Evolutionary conservation across 23 tunicate genomes (phyloP).

Genomic region (Clavelina lepadiformis): DNA sequence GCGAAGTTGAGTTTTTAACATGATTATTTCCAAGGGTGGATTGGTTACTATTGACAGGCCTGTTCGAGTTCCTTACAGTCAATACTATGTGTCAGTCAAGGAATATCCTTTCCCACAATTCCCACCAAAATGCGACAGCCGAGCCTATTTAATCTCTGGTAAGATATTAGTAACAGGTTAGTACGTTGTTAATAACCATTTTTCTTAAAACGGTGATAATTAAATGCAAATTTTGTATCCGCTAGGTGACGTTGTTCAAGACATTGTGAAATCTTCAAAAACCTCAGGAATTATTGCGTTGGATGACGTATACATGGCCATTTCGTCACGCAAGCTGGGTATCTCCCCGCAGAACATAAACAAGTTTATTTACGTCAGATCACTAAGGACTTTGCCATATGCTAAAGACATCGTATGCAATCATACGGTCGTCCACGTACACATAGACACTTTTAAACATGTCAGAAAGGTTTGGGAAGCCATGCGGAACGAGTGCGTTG

Average conservation of each 20-base stretch:
- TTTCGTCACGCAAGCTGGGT: slow-evolving; percentile 13
- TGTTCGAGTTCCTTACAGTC: slow-evolving; percentile 41
- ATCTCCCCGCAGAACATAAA: slow-evolving; percentile 29
- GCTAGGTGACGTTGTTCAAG: slow-evolving; percentile 41
- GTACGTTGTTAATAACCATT: too few relatives aligned
- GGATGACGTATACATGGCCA: slow-evolving; percentile 63
- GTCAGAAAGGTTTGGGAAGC: slow-evolving; percentile 15
- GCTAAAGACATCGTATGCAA: slow-evolving; percentile 15
- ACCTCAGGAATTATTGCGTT: slow-evolving; percentile 29
- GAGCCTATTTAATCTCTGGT: slow-evolving; percentile 81
- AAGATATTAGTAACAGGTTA: too few relatives aligned
- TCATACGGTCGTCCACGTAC: slow-evolving; percentile 41
- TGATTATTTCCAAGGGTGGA: too few relatives aligned
- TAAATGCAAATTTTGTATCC: not conserved
- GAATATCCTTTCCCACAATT: slow-evolving; percentile 19
- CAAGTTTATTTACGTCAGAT: slow-evolving; percentile 29
- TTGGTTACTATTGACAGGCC: slow-evolving; percentile 22
- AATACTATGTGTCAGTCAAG: slow-evolving; percentile 47
- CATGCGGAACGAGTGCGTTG: slow-evolving; percentile 35
- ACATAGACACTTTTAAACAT: slow-evolving; percentile 22
- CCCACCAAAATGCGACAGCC: slow-evolving; percentile 52
- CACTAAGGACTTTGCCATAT: slow-evolving; percentile 1
- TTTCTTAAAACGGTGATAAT: too few relatives aligned
- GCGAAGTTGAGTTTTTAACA: too few relatives aligned
- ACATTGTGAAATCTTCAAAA: slow-evolving; percentile 2